Evolutionary conservation across 2,888 invertebrate species (phyloP).

Genomic region (Eristalis tenax): DNA sequence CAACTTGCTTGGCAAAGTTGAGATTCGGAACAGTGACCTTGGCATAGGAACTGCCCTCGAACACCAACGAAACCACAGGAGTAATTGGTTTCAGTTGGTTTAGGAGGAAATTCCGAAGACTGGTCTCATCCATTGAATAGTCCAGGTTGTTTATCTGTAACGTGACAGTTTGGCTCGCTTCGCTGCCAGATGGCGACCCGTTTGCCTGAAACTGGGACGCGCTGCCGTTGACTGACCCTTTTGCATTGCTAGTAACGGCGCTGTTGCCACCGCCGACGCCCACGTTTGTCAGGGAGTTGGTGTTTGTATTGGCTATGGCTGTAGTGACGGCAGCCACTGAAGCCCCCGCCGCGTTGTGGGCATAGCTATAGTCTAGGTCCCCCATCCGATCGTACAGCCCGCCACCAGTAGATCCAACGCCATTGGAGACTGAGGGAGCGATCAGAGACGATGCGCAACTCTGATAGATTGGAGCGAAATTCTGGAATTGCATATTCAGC

Average conservation of each 20-base stretch:
- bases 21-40: constrained; percentile 81
- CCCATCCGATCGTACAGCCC: constrained; percentile 40
- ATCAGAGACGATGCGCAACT: constrained; percentile 62
- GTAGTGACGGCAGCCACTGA: constrained; percentile 33
- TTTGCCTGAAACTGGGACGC: constrained; percentile 47
- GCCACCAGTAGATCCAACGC: neutral
- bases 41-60: constrained; percentile 80
- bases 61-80: constrained; percentile 79
- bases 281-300: neutral
- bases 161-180: constrained; percentile 77
- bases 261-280: neutral
- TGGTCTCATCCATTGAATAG: constrained; percentile 80
- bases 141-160: constrained; percentile 81
- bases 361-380: constrained; percentile 59
- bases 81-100: constrained; percentile 81
- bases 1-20: constrained; percentile 85
- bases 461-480: constrained; percentile 76
- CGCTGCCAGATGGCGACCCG: constrained; percentile 70
- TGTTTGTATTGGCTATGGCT: constrained; percentile 19
- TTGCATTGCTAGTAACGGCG: constrained; percentile 9
- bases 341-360: constrained; percentile 58
- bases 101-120: constrained; percentile 78
- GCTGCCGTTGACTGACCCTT: constrained; percentile 11
- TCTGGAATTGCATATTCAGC: constrained; percentile 71
- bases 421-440: constrained; percentile 11